Evolutionary conservation across 2,113 vertebrate species (phyloP).

Genomic region (Phoenicopterus ruber): DNA sequence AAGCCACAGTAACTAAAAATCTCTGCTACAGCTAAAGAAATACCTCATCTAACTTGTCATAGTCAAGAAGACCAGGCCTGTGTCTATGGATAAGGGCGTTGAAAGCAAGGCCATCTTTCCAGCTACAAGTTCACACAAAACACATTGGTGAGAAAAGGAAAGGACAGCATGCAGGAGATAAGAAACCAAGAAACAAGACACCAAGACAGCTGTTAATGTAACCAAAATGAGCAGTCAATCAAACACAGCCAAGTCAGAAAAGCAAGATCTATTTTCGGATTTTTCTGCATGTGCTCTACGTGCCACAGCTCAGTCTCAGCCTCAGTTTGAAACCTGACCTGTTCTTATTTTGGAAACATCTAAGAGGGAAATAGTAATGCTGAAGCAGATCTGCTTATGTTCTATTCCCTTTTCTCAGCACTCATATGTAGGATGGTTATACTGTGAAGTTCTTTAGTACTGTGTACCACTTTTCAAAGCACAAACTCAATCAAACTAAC

Average conservation of each 20-base stretch:
- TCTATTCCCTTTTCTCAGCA: background rate
- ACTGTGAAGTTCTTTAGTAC: background rate
- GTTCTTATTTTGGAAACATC: conserved; percentile 50
- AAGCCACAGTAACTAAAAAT: conserved; percentile 22
- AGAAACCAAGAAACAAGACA: conserved; percentile 30
- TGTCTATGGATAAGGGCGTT: conserved; percentile 65
- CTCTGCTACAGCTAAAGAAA: conserved; percentile 18
- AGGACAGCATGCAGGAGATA: conserved; percentile 49
- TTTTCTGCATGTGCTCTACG: conserved; percentile 28
- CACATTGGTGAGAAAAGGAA: conserved; percentile 28
- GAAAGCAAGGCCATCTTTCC: conserved; percentile 63
- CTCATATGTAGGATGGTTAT: background rate
- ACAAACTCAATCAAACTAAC: background rate
- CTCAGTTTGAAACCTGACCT: conserved; percentile 48
- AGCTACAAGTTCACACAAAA: conserved; percentile 55
- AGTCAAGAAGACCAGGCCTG: conserved; percentile 67
- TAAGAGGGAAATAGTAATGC: background rate
- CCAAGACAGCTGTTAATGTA: conserved; percentile 58
- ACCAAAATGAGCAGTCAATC: conserved; percentile 49
- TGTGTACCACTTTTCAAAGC: background rate
- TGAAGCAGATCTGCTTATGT: background rate
- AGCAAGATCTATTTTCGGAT: conserved; percentile 39
- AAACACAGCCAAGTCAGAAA: conserved; percentile 48
- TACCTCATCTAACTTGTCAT: conserved; percentile 63
- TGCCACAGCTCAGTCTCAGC: conserved; percentile 2